Evolutionary conservation across 1,140 invertebrate species (phyloP).

Genomic region (Brachystomella parvula): DNA sequence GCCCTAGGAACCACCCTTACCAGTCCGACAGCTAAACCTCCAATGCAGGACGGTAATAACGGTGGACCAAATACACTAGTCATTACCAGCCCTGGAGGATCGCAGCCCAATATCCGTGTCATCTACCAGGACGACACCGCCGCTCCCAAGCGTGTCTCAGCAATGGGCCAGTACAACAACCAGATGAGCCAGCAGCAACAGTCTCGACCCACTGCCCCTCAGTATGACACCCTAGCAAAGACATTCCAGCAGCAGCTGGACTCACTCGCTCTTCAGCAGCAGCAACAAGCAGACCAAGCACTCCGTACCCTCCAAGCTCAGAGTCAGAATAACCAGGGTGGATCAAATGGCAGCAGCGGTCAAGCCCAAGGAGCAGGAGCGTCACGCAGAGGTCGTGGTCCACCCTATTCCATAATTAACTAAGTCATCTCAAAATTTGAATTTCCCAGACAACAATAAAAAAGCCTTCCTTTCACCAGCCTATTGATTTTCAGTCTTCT

Average conservation of each 20-base stretch:
- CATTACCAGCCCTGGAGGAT: not conserved
- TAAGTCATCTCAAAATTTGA: too few relatives aligned
- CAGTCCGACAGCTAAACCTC: too few relatives aligned
- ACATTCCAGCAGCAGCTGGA: not conserved
- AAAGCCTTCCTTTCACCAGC: not conserved
- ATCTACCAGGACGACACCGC: not conserved
- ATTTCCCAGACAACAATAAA: too few relatives aligned
- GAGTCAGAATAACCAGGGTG: not conserved
- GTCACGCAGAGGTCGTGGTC: not conserved
- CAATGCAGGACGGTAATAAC: too few relatives aligned
- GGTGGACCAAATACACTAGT: not conserved
- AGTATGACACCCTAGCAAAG: too few relatives aligned
- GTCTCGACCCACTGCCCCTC: not conserved
- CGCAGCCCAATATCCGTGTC: conserved; percentile 1
- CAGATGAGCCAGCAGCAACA: not conserved
- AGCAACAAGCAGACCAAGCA: not conserved
- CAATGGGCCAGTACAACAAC: not conserved
- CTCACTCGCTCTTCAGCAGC: not conserved
- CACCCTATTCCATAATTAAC: not conserved
- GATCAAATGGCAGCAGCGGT: not conserved
- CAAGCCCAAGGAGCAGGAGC: not conserved
- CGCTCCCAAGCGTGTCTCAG: not conserved
- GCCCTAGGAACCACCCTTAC: too few relatives aligned
- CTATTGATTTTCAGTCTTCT: not conserved
- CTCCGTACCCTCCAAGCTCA: not conserved